These are phyloP conservation scores for Oreochromis mossambicus DNA, from an alignment of 2,797 vertebrate genomes.

Conservation along the genomic window DNA sequence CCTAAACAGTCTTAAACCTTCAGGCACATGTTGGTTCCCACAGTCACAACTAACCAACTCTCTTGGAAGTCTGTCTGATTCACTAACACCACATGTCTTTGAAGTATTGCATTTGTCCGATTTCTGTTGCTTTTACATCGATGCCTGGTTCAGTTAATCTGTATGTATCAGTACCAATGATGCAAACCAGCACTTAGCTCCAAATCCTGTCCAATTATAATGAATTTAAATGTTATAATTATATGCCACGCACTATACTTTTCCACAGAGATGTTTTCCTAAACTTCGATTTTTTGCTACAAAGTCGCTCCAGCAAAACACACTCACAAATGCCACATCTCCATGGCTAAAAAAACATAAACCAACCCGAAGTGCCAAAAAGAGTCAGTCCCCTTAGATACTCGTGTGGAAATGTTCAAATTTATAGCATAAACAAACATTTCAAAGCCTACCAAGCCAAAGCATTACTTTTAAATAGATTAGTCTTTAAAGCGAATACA, in stretches of 20 bases:
- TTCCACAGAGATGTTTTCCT: background rate
- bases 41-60: background rate
- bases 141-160: background rate
- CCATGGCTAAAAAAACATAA: background rate
- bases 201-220: background rate
- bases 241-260: background rate
- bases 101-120: background rate
- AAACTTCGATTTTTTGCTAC: background rate
- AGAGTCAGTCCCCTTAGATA: background rate
- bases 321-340: background rate
- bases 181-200: background rate
- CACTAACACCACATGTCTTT: background rate
- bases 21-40: background rate
- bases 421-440: background rate
- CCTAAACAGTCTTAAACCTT: background rate
- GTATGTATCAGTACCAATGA: background rate
- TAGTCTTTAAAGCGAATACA: background rate
- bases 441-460: background rate
- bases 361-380: background rate
- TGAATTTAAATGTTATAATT: background rate
- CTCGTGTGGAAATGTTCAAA: fast-evolving
- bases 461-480: background rate
- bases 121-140: background rate
- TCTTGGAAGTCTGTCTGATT: background rate
- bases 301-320: background rate